phyloP scores from a whole-genome alignment of 2,888 invertebrate species.

The Apamea sordens region DNA sequence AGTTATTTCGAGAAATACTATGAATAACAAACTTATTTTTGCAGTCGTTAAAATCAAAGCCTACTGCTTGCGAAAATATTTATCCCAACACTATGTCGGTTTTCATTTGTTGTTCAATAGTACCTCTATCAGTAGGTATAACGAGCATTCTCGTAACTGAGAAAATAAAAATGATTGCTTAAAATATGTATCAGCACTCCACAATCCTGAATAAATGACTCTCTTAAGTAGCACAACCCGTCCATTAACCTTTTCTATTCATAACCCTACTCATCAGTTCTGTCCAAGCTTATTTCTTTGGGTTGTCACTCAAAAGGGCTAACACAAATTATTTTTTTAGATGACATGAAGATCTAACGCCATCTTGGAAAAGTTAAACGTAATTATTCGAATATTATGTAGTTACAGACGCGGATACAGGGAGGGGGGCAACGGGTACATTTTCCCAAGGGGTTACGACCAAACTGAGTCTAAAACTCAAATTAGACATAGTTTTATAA shows the following conservation, averaged over 20 bases:
- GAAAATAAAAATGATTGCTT: background rate
- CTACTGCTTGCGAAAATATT: too few relatives aligned
- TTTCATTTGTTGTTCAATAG: too few relatives aligned
- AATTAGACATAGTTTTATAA: background rate
- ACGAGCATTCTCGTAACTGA: background rate
- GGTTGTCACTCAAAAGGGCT: slow-evolving; percentile 1
- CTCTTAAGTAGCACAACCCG: background rate
- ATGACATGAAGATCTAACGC: background rate
- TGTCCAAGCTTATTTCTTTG: background rate
- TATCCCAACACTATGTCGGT: too few relatives aligned
- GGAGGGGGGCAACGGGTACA: background rate
- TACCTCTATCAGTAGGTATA: background rate
- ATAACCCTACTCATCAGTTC: slow-evolving; percentile 15
- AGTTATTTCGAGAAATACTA: too few relatives aligned
- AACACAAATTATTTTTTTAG: background rate
- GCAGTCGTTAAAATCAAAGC: too few relatives aligned
- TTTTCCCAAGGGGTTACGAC: too few relatives aligned
- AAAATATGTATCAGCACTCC: background rate
- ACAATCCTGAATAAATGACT: background rate
- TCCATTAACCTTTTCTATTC: background rate
- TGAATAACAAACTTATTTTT: too few relatives aligned
- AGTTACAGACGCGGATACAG: too few relatives aligned
- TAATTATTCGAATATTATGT: too few relatives aligned
- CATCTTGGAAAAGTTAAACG: too few relatives aligned
- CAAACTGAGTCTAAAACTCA: too few relatives aligned